Conservation (phyloP, 2,113 vertebrate species). For the Grallaria varia region DNA sequence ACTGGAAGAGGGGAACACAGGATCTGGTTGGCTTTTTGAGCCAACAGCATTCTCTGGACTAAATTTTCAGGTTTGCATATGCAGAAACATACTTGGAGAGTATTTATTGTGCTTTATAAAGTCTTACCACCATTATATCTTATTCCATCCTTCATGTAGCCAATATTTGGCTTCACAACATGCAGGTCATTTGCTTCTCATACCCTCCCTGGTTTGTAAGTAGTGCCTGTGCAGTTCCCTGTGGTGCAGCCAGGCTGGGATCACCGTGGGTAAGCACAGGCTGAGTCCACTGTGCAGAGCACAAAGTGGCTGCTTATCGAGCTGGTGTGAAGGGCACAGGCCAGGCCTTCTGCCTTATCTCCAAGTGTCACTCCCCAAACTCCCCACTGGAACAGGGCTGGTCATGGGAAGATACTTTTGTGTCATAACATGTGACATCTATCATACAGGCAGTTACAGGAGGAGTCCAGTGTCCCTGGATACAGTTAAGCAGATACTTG, state of each 20-base stretch:
- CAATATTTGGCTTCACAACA: not conserved
- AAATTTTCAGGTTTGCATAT: not conserved
- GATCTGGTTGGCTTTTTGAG: not conserved
- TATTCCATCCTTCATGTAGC: not conserved
- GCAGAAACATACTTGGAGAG: not conserved
- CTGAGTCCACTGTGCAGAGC: not conserved
- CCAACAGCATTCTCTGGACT: not conserved
- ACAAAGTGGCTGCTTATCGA: not conserved
- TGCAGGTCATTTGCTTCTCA: not conserved
- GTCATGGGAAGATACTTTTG: not conserved
- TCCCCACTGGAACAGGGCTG: not conserved
- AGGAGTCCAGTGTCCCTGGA: not conserved
- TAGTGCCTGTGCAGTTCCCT: fast-evolving
- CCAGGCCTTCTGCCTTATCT: not conserved
- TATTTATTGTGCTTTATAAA: not conserved
- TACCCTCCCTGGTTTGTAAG: not conserved
- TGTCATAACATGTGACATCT: not conserved
- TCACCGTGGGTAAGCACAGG: not conserved
- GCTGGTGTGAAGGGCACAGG: not conserved
- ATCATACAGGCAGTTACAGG: not conserved
- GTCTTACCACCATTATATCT: not conserved
- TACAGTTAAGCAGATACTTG: not conserved
- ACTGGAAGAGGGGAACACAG: not conserved
- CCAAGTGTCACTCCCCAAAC: not conserved
- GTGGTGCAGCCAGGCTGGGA: fast-evolving